A percentile compares a stretch with the other conserved stretches of the same genome.
Evolutionary conservation across 2,113 vertebrate species (phyloP).

Genomic region (Electrona antarctica): DNA sequence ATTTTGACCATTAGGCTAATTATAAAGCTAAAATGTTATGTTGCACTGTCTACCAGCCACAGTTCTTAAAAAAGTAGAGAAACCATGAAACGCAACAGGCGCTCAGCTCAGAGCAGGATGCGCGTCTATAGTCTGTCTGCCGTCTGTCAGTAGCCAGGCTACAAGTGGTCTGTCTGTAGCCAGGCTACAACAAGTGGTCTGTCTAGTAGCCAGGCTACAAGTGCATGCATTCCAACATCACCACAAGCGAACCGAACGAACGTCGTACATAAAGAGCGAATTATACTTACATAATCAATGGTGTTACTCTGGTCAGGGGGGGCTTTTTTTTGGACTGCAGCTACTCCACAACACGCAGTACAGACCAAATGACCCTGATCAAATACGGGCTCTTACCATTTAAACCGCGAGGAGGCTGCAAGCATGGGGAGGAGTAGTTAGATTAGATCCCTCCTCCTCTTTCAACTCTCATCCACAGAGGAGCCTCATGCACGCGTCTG

Average conservation of each 20-base stretch:
- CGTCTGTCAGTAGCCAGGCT: too few relatives aligned
- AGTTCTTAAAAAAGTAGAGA: too few relatives aligned
- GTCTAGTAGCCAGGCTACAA: too few relatives aligned
- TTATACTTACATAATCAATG: slow-evolving; percentile 59
- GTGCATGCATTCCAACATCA: slow-evolving; percentile 23
- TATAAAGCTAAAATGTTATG: too few relatives aligned
- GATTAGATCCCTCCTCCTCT: slow-evolving; percentile 44
- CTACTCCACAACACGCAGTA: slow-evolving; percentile 73
- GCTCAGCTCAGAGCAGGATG: too few relatives aligned
- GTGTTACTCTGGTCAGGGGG: slow-evolving; percentile 26
- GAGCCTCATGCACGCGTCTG: neutral
- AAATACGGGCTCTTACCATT: slow-evolving; percentile 63
- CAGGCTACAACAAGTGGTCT: too few relatives aligned
- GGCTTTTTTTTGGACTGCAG: slow-evolving; percentile 66
- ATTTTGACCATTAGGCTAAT: too few relatives aligned
- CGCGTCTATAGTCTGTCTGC: too few relatives aligned
- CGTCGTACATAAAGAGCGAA: neutral
- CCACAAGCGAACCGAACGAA: neutral
- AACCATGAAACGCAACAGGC: too few relatives aligned
- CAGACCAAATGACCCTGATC: slow-evolving; percentile 78
- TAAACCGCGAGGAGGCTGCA: slow-evolving; percentile 66
- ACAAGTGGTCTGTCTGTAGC: too few relatives aligned
- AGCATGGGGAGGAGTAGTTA: slow-evolving; percentile 53
- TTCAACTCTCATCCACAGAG: slow-evolving; percentile 16
- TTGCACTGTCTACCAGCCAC: too few relatives aligned